These are phyloP conservation scores for Caracal caracal DNA, from an alignment of 2,113 vertebrate genomes.

Conservation along the genomic window DNA sequence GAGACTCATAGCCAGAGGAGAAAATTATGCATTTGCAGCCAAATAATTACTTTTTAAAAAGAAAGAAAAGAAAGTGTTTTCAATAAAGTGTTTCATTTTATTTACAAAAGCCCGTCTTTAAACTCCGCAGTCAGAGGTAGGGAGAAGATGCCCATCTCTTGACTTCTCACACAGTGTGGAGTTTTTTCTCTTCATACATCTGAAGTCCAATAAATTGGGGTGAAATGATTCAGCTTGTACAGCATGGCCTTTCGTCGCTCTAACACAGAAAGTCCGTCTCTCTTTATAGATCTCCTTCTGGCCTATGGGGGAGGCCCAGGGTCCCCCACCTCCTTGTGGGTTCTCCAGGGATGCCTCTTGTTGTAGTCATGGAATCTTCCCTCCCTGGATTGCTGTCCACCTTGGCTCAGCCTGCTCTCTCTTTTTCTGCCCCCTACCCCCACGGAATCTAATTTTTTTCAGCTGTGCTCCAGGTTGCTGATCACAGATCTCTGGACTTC, in stretches of 20 bases:
- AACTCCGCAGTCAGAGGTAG: neutral
- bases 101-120: constrained; percentile 38
- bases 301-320: neutral
- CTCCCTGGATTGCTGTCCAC: neutral
- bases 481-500: neutral
- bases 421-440: neutral
- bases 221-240: neutral
- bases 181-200: neutral
- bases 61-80: constrained; percentile 65
- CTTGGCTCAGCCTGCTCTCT: neutral
- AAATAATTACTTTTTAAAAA: constrained; percentile 68
- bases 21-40: constrained; percentile 63
- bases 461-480: neutral
- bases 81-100: constrained; percentile 16
- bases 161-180: neutral
- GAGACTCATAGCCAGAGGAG: constrained; percentile 56
- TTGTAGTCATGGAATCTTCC: no score
- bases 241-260: neutral
- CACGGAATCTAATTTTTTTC: neutral
- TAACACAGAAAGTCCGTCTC: neutral
- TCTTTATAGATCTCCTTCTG: neutral
- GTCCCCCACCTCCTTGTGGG: neutral
- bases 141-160: neutral
- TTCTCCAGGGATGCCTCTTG: neutral
- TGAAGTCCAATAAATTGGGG: constrained; percentile 23